phyloP scores from a whole-genome alignment of 2,888 invertebrate species.

The Anarsia innoxiella region DNA sequence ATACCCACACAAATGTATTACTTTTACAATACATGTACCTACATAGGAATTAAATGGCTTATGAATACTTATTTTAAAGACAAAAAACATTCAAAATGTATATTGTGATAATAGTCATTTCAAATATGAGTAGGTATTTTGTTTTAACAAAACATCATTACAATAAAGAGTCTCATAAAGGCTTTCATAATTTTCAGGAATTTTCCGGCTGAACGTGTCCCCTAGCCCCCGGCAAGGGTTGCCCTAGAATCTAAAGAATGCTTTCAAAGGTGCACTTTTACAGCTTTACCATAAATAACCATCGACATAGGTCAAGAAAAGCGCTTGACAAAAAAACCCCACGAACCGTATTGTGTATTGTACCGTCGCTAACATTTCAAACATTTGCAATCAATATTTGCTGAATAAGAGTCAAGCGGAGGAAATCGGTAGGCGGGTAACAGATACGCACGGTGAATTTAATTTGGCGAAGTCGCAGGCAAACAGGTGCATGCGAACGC shows the following conservation, averaged over 20 bases:
- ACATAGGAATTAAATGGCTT: no score
- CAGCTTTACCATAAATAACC: conserved; percentile 18
- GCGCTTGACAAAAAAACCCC: conserved; percentile 12
- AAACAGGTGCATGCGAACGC: conserved; percentile 8
- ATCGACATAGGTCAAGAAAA: conserved; percentile 11
- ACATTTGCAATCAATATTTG: conserved; percentile 18
- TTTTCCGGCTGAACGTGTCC: conserved; percentile 5
- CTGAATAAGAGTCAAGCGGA: conserved; percentile 13
- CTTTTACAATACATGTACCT: no score
- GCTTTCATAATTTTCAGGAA: neutral
- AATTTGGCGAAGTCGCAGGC: conserved; percentile 3
- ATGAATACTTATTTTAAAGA: no score
- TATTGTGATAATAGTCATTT: no score
- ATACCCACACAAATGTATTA: no score
- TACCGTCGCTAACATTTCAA: conserved; percentile 17
- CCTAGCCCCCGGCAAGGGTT: conserved; percentile 26
- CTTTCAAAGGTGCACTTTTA: conserved; percentile 28
- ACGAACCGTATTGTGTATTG: conserved; percentile 15
- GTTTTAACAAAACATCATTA: no score
- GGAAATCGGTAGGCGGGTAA: conserved; percentile 1
- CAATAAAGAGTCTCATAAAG: no score
- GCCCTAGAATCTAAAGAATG: conserved; percentile 23
- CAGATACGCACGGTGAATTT: conserved; percentile 6
- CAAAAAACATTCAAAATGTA: no score
- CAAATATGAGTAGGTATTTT: no score